Conservation (phyloP, 2,888 invertebrate genomes). For the Ornithoptera alexandrae region DNA sequence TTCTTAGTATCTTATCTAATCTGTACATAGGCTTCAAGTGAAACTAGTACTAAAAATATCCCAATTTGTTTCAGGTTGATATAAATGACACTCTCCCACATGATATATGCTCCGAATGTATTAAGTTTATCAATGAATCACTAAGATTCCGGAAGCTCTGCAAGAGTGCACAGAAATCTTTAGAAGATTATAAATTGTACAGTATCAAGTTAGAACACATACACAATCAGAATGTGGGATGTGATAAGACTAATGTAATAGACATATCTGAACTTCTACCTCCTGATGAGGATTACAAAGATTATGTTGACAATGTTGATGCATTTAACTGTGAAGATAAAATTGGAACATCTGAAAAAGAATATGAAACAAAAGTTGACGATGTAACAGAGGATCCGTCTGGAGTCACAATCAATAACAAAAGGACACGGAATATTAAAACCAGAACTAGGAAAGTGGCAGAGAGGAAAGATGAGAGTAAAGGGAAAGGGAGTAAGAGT, state of each 20-base stretch:
- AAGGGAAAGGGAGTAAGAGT: constrained; percentile 35
- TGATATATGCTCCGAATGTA: constrained; percentile 43
- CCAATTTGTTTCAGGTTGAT: constrained; percentile 41
- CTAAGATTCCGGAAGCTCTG: constrained; percentile 45
- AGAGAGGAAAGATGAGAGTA: constrained; percentile 33
- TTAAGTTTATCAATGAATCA: constrained; percentile 42
- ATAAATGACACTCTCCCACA: constrained; percentile 45
- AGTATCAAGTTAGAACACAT: constrained; percentile 43
- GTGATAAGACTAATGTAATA: constrained; percentile 36
- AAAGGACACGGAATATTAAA: constrained; percentile 34
- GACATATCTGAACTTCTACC: constrained; percentile 45
- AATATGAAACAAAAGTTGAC: constrained; percentile 36
- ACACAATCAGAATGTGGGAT: constrained; percentile 31
- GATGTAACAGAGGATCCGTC: constrained; percentile 36
- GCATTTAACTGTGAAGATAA: constrained; percentile 33
- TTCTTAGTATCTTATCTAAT: no score
- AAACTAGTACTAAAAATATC: no score
- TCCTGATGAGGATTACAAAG: constrained; percentile 42
- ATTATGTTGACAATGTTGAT: constrained; percentile 48
- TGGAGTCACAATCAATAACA: constrained; percentile 35
- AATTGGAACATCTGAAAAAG: constrained; percentile 7
- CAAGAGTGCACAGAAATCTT: constrained; percentile 37
- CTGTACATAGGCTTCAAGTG: no score
- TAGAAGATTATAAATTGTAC: constrained; percentile 35
- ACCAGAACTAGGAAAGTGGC: constrained; percentile 36